phyloP scores from a whole-genome alignment of 2,888 invertebrate genomes.

The Phlogophora meticulosa region DNA sequence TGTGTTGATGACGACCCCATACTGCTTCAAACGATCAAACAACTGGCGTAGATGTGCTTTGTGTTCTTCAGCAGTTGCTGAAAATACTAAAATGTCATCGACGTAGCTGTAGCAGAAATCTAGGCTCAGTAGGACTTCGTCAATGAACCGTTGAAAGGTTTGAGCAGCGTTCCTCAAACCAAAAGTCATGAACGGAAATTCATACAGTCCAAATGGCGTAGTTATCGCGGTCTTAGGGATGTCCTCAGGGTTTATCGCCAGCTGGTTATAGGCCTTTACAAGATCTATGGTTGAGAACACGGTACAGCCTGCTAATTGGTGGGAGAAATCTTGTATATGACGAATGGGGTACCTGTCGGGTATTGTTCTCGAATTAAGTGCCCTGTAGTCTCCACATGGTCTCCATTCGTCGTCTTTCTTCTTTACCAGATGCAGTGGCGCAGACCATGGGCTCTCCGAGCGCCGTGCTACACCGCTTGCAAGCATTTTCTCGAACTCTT shows the following conservation, averaged over 20 bases:
- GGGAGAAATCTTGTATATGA: neutral
- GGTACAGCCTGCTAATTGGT: slow-evolving; percentile 1
- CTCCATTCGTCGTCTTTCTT: no score
- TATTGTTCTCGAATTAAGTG: slow-evolving; percentile 1
- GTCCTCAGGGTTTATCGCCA: slow-evolving; percentile 3
- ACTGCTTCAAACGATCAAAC: neutral
- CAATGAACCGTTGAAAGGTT: neutral
- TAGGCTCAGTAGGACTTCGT: neutral
- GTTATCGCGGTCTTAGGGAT: neutral
- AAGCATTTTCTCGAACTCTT: no score
- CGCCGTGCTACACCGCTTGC: no score
- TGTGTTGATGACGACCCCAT: neutral
- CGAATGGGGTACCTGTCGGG: slow-evolving; percentile 9
- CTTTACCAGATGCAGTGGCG: no score
- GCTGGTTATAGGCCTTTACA: neutral
- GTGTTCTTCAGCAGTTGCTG: neutral
- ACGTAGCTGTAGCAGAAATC: neutral
- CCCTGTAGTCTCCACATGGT: slow-evolving; percentile 10
- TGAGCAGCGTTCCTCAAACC: slow-evolving; percentile 9
- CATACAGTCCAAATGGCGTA: slow-evolving; percentile 5
- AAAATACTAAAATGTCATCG: neutral
- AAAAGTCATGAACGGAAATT: slow-evolving; percentile 11
- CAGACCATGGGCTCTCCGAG: no score
- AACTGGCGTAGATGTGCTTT: neutral
- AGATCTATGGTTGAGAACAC: no score